Conservation (phyloP, 2,797 vertebrate species). For the Morus bassanus region DNA sequence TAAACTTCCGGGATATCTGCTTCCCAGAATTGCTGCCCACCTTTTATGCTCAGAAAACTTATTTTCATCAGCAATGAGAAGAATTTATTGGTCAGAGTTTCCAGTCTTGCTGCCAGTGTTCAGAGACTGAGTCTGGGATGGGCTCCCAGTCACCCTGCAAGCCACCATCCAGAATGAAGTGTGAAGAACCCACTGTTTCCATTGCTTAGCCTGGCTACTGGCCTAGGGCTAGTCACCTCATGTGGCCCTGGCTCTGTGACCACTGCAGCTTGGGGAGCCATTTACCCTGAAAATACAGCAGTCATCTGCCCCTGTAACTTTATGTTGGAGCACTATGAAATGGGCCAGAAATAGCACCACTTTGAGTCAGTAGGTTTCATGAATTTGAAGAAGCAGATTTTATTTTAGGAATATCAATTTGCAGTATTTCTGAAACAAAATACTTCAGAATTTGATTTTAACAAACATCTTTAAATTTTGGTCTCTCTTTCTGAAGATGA, state of each 20-base stretch:
- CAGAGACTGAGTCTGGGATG: background rate
- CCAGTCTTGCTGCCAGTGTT: background rate
- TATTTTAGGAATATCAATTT: background rate
- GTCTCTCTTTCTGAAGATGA: background rate
- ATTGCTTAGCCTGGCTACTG: background rate
- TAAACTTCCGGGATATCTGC: background rate
- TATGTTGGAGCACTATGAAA: background rate
- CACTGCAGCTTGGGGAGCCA: background rate
- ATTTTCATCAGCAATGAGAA: background rate
- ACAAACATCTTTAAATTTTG: background rate
- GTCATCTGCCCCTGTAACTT: background rate
- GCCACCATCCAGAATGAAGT: background rate
- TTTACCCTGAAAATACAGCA: background rate
- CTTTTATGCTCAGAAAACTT: background rate
- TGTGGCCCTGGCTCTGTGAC: fast-evolving
- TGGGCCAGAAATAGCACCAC: background rate
- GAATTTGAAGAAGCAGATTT: background rate
- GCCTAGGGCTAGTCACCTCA: background rate
- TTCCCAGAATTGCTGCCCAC: background rate
- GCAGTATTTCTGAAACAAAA: background rate
- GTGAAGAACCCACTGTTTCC: background rate
- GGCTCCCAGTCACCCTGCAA: background rate
- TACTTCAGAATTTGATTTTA: background rate
- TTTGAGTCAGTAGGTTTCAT: background rate
- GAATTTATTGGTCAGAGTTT: background rate